These are phyloP conservation scores for Diplazon laetatorius DNA, from an alignment of 2,888 invertebrate genomes.

Conservation along the genomic window DNA sequence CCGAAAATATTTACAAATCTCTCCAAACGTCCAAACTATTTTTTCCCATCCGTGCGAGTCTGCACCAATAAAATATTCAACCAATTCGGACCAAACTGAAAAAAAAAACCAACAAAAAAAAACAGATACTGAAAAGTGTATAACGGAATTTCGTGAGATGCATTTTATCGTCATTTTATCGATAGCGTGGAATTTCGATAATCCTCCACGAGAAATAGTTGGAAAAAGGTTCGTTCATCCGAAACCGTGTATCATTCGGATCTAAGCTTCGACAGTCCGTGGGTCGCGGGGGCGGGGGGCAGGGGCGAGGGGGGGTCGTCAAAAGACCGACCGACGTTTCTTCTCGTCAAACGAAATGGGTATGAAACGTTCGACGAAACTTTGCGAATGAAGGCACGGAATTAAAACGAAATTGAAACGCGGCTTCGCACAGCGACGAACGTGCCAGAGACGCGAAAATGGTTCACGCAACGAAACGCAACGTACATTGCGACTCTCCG, in stretches of 20 bases:
- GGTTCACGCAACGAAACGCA: conserved; percentile 56
- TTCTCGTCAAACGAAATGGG: conserved; percentile 59
- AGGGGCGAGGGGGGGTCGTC: background rate
- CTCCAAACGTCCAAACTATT: background rate
- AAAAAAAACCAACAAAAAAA: too few species aligned
- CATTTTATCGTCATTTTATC: too few species aligned
- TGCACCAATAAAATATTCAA: too few species aligned
- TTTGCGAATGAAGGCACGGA: conserved; percentile 49
- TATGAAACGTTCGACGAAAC: conserved; percentile 43
- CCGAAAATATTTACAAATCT: conserved; percentile 57
- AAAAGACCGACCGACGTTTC: conserved; percentile 29
- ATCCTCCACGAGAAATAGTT: too few species aligned
- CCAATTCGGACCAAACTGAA: too few species aligned
- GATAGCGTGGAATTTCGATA: too few species aligned
- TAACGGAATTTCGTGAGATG: too few species aligned
- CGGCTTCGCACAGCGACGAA: conserved; percentile 51
- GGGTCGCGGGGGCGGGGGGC: too few species aligned
- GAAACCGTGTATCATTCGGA: conserved; percentile 23
- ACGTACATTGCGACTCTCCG: conserved; percentile 47
- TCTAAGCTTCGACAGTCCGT: conserved; percentile 30
- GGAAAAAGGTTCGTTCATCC: background rate
- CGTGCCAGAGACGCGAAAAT: conserved; percentile 36
- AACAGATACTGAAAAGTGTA: too few species aligned
- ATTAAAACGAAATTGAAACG: conserved; percentile 66
- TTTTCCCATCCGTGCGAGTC: background rate